Conservation (phyloP, 2,797 vertebrate genomes). For the Pipistrellus kuhlii region DNA sequence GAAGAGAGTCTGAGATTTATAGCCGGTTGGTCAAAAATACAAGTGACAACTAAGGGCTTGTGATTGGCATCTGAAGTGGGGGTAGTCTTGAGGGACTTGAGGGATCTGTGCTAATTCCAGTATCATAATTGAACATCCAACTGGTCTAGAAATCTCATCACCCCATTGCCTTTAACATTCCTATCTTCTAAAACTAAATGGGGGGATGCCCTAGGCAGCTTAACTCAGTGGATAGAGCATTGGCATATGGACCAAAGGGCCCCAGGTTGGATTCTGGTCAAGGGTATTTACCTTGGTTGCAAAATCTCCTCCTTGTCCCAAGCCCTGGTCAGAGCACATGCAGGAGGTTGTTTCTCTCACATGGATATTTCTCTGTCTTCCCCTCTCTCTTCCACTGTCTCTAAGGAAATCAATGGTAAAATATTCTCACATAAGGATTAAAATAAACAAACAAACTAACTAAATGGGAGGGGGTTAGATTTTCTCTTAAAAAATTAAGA, state of each 20-base stretch:
- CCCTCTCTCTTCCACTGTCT: too few species aligned
- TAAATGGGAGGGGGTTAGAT: not conserved
- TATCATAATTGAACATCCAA: not conserved
- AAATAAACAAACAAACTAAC: not conserved
- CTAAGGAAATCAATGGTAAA: too few species aligned
- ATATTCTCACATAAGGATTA: too few species aligned
- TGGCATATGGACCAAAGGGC: too few species aligned
- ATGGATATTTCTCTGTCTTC: too few species aligned
- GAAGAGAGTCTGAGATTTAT: not conserved
- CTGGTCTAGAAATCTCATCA: not conserved
- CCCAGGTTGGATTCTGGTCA: too few species aligned
- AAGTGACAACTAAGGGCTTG: not conserved
- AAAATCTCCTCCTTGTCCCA: too few species aligned
- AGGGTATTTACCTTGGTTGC: too few species aligned
- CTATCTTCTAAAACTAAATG: not conserved
- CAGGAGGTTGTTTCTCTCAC: too few species aligned
- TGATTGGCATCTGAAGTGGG: not conserved
- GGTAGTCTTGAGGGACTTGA: not conserved
- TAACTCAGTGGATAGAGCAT: too few species aligned
- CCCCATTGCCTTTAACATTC: not conserved
- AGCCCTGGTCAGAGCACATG: too few species aligned
- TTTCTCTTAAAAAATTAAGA: slow-evolving; percentile 22
- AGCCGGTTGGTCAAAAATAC: not conserved
- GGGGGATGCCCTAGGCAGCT: not conserved
- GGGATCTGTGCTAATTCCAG: not conserved